These are phyloP conservation scores for Formica selysi DNA, from an alignment of 1,140 invertebrate species.

Conservation along the genomic window DNA sequence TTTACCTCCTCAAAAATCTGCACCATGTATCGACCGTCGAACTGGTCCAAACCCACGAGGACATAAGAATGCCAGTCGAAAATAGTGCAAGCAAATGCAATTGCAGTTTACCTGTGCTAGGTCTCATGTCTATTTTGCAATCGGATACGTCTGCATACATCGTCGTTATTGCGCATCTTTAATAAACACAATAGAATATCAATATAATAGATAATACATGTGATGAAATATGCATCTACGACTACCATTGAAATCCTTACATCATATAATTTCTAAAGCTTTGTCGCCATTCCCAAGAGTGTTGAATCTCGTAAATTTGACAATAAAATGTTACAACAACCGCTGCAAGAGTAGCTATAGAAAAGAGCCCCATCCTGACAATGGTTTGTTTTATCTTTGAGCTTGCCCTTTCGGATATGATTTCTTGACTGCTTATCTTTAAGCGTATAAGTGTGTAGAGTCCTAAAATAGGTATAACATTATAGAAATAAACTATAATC, in stretches of 20 bases:
- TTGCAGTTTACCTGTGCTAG: conserved; percentile 93
- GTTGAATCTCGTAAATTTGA: conserved; percentile 93
- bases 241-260: conserved; percentile 88
- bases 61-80: conserved; percentile 94
- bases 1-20: conserved; percentile 93
- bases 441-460: conserved; percentile 92
- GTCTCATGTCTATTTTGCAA: conserved; percentile 90
- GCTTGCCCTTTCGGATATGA: conserved; percentile 93
- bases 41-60: conserved; percentile 96
- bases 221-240: neutral
- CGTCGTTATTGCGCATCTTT: conserved; percentile 81
- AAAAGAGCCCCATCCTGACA: conserved; percentile 92
- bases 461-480: conserved; percentile 84
- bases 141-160: conserved; percentile 84
- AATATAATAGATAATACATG: neutral
- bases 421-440: conserved; percentile 92
- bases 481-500: conserved; percentile 46
- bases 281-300: conserved; percentile 90
- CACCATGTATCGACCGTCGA: conserved; percentile 94
- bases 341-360: conserved; percentile 91
- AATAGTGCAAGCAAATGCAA: conserved; percentile 94
- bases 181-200: neutral
- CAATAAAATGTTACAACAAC: conserved; percentile 93
- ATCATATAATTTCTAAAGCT: conserved; percentile 93
- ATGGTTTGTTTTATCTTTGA: conserved; percentile 94